A percentile compares a stretch with the other conserved stretches of the same genome.
These are phyloP conservation scores for Catagonus wagneri DNA, from an alignment of 2,113 vertebrate species.

Conservation along the genomic window DNA sequence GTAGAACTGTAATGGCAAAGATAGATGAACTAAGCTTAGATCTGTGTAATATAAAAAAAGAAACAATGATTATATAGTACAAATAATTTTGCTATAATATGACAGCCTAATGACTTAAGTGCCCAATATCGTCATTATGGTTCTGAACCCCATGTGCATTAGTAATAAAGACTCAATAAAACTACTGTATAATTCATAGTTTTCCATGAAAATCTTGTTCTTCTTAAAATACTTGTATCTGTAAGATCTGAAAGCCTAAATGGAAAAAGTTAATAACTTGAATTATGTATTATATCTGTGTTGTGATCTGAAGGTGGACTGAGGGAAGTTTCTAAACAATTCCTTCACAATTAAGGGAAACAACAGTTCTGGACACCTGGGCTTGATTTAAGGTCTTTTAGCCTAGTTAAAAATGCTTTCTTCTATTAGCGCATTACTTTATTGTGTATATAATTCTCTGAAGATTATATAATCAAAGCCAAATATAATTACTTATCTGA, in stretches of 20 bases:
- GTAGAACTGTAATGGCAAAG: slow-evolving; percentile 77
- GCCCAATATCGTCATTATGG: slow-evolving; percentile 87
- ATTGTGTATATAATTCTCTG: not conserved
- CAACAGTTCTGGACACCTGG: slow-evolving; percentile 20
- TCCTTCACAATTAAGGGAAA: slow-evolving; percentile 6
- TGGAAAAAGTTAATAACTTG: slow-evolving; percentile 71
- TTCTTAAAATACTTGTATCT: slow-evolving; percentile 69
- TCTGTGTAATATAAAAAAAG: slow-evolving; percentile 84
- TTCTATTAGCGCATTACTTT: slow-evolving; percentile 2
- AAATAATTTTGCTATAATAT: slow-evolving; percentile 90
- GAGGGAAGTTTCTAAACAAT: not conserved
- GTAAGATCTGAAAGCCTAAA: slow-evolving; percentile 74
- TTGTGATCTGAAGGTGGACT: slow-evolving; percentile 50
- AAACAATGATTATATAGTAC: slow-evolving; percentile 84
- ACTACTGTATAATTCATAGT: slow-evolving; percentile 87
- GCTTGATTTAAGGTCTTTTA: not conserved
- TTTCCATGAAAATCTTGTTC: slow-evolving; percentile 79
- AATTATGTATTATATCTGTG: slow-evolving; percentile 66
- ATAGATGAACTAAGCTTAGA: slow-evolving; percentile 83
- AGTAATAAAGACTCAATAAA: slow-evolving; percentile 87
- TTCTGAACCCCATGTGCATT: slow-evolving; percentile 87
- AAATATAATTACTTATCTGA: slow-evolving; percentile 28
- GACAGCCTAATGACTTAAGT: slow-evolving; percentile 90
- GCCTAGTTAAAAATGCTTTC: not conserved
- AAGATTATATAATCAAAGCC: not conserved